Evolutionary conservation across 30 jellyfish, hydroid and myxozoan species (phyloP).

Genomic region (Aurelia aurita): DNA sequence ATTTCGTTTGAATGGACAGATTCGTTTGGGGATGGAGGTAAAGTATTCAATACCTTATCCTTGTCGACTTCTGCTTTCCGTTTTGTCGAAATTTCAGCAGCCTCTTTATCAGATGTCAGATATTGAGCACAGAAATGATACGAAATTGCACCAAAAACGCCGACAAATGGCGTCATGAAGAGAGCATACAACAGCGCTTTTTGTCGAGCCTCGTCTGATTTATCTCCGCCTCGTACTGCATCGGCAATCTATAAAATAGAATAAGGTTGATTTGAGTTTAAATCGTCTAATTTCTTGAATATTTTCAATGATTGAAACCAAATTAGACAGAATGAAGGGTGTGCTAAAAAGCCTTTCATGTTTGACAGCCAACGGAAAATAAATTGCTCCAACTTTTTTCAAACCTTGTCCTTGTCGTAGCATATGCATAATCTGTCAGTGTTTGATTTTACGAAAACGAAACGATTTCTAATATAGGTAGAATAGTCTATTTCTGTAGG

Average conservation of each 20-base stretch:
- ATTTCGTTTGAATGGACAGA: background rate
- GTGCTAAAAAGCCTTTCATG: too few relatives aligned
- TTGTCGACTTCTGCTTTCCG: background rate
- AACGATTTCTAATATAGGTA: too few relatives aligned
- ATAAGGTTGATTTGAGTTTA: too few relatives aligned
- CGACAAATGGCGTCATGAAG: constrained; percentile 78
- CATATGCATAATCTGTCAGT: too few relatives aligned
- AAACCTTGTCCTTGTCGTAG: too few relatives aligned
- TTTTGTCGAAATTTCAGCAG: constrained; percentile 63
- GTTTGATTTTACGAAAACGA: too few relatives aligned
- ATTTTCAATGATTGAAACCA: too few relatives aligned
- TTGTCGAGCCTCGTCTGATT: constrained; percentile 42
- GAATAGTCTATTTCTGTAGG: too few relatives aligned
- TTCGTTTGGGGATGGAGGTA: constrained; percentile 45
- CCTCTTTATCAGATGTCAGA: constrained; percentile 63
- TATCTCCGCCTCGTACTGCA: constrained; percentile 59
- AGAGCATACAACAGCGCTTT: constrained; percentile 78
- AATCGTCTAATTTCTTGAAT: too few relatives aligned
- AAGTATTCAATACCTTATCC: constrained; percentile 26
- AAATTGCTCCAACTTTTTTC: too few relatives aligned
- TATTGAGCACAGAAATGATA: constrained; percentile 72
- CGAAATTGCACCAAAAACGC: constrained; percentile 71
- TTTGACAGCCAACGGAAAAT: too few relatives aligned
- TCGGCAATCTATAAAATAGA: constrained; percentile 81
- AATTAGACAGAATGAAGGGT: too few relatives aligned